phyloP scores from a whole-genome alignment of 2,888 invertebrate species.

The Hyposoter didymator region DNA sequence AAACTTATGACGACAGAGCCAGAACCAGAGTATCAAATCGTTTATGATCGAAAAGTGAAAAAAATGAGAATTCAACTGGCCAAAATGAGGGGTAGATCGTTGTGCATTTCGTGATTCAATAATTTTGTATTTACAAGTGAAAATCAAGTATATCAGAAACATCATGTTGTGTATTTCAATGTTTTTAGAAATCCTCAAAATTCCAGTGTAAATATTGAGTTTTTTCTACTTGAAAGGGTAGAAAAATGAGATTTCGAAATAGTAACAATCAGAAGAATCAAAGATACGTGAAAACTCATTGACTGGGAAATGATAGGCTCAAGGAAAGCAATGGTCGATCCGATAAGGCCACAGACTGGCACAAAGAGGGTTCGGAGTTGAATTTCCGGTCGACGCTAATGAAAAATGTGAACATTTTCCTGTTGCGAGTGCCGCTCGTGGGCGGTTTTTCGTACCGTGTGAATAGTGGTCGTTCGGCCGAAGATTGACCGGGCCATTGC shows the following conservation, averaged over 20 bases:
- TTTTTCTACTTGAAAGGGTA: not conserved
- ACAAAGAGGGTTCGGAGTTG: too few species aligned
- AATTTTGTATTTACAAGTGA: not conserved
- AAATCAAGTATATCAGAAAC: too few species aligned
- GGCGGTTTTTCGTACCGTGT: not conserved
- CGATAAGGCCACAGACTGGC: not conserved
- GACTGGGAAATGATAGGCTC: not conserved
- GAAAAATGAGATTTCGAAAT: not conserved
- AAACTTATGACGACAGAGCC: not conserved
- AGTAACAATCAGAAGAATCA: not conserved
- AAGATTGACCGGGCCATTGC: not conserved
- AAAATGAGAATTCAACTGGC: not conserved
- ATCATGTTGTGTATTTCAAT: too few species aligned
- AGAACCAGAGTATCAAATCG: not conserved
- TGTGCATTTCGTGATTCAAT: not conserved
- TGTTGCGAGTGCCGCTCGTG: not conserved
- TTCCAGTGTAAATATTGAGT: too few species aligned
- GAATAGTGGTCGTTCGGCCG: not conserved
- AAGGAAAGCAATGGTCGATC: not conserved
- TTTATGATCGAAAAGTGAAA: conserved; percentile 5
- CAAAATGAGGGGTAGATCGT: not conserved
- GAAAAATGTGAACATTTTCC: not conserved
- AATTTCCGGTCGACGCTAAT: not conserved
- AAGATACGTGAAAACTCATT: not conserved
- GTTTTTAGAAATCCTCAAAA: too few species aligned